Base-by-base conservation (phyloP, 2,113 vertebrate species). In the Bucco capensis region DNA sequence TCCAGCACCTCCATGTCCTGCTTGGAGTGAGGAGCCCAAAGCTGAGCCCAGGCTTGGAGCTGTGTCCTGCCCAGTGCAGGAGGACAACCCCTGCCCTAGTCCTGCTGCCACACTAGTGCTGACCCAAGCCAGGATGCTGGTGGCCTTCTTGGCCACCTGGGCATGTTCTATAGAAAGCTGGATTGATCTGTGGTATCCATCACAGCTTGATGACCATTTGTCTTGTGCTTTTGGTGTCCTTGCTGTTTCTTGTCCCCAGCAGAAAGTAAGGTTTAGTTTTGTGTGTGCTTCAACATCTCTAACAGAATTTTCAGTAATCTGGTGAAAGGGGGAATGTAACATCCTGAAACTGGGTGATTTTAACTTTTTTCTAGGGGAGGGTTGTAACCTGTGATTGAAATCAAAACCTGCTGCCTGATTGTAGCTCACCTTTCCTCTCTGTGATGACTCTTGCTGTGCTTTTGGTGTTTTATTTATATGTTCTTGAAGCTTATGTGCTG, bases 151-250 rank as follows among this genome's bases (percentile, higher is more conserved):
- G 40, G 40, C 40, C 40, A 42, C 40, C 40, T 42, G 40, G 15
- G 40, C 40, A 42, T 15, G n/a, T 42, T 15, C 15, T 57, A 7
- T 6, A 58, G 33, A n/a, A 67, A n/a, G 5, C 22, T 28, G 44
- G 14, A 9, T 46, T 0, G 0, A 8, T 24, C 38, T 76, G 33
- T 28, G 21, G 17, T 24, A 23, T 14, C 8, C 8, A 10, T 38
- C 3, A 2, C 19, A 19, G 17, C 10, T 4, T 2, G 35, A 33
- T 44, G 60, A 8, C 47, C 30, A 23, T 16, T 44, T 22, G 9
- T 78, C 21, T 30, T 33, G 9, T 37, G 27, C 11, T 49, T 60
- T 33, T 37, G 58, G 27, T 46, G n/a, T 13, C 10, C 21, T 10
- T 53, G 50, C 50, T 44, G 14, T 25, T 76, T 46, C 19, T 46